These are phyloP conservation scores for Theristicus caerulescens DNA, from an alignment of 2,113 vertebrate genomes.

Conservation along the genomic window DNA sequence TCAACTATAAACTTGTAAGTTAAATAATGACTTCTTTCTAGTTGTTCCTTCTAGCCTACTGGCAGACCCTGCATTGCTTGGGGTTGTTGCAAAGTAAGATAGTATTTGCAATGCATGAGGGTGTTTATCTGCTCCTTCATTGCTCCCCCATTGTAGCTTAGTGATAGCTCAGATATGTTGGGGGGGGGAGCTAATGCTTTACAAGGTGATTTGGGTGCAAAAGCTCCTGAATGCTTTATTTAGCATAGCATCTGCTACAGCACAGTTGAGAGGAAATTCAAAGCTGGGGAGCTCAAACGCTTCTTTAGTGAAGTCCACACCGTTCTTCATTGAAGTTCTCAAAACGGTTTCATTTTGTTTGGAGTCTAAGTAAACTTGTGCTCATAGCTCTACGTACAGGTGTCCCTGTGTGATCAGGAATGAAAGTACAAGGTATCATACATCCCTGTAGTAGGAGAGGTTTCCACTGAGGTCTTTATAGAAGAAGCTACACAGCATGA, in stretches of 20 bases:
- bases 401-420: not conserved
- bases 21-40: not conserved
- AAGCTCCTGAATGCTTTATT: not conserved
- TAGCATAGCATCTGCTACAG: not conserved
- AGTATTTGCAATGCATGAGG: not conserved
- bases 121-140: not conserved
- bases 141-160: not conserved
- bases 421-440: not conserved
- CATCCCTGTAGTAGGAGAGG: not conserved
- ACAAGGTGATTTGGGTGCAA: not conserved
- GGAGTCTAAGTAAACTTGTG: not conserved
- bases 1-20: not conserved
- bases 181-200: not conserved
- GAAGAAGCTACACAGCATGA: not conserved
- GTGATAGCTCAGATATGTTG: not conserved
- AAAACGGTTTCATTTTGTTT: not conserved
- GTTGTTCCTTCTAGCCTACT: not conserved
- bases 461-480: not conserved
- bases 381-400: not conserved
- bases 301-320: not conserved
- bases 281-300: not conserved
- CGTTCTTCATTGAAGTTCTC: not conserved
- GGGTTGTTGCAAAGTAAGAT: not conserved
- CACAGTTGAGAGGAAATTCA: not conserved
- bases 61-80: not conserved